A percentile compares a stretch with the other conserved stretches of the same genome.
Evolutionary conservation across 2,797 vertebrate species (phyloP).

Genomic region (Catamblyrhynchus diadema): DNA sequence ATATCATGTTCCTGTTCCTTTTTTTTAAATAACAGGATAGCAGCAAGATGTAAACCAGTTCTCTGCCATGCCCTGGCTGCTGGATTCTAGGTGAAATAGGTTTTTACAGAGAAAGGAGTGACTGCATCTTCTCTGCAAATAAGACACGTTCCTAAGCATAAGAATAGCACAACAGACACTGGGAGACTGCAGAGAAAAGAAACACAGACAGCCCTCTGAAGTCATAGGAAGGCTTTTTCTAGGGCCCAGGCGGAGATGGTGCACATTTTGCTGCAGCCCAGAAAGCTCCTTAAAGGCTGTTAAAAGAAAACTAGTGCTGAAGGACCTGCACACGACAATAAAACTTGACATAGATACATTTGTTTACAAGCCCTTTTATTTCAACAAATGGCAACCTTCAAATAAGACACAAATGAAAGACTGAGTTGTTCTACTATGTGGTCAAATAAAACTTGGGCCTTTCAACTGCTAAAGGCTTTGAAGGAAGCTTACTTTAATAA

Average conservation of each 20-base stretch:
- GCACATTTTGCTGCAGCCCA: background rate
- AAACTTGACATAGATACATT: background rate
- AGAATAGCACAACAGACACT: background rate
- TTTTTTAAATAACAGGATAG: background rate
- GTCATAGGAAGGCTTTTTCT: background rate
- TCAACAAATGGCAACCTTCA: background rate
- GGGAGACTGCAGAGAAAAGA: background rate
- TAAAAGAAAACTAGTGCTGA: background rate
- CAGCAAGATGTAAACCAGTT: background rate
- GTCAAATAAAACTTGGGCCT: background rate
- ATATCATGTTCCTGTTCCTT: background rate
- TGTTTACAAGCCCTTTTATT: background rate
- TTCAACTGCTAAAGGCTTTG: background rate
- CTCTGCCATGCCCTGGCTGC: background rate
- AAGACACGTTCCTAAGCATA: background rate
- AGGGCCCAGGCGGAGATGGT: background rate
- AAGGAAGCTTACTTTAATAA: background rate
- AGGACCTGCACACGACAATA: background rate
- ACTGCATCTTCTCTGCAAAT: background rate
- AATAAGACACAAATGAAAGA: background rate
- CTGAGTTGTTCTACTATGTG: background rate
- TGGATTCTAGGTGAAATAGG: background rate
- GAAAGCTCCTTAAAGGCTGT: background rate
- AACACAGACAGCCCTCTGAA: background rate
- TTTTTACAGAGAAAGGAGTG: background rate